Conservation (phyloP, 2,113 vertebrate species). For the Leptodactylus fuscus region DNA sequence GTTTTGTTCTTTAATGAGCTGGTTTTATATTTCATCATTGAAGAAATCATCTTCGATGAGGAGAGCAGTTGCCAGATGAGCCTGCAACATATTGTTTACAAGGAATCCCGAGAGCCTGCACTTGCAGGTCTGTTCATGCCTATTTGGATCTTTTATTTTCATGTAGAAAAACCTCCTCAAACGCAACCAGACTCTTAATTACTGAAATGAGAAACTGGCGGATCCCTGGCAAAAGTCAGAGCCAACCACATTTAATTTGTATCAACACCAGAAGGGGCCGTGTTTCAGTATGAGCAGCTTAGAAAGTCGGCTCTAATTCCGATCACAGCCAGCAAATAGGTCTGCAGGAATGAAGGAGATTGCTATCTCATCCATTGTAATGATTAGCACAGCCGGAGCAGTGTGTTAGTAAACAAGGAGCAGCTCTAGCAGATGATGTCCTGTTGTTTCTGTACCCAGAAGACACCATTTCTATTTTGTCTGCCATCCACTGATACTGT, state of each 20-base stretch:
- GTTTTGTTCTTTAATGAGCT: slow-evolving; percentile 27
- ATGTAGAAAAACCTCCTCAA: slow-evolving; percentile 24
- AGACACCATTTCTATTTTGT: not conserved
- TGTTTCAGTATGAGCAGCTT: slow-evolving; percentile 33
- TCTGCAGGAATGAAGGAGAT: slow-evolving; percentile 30
- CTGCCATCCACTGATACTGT: not conserved
- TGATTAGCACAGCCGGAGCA: slow-evolving; percentile 42
- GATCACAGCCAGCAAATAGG: slow-evolving; percentile 29
- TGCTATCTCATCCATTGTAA: slow-evolving; percentile 29
- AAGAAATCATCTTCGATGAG: slow-evolving; percentile 4
- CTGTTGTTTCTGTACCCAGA: not conserved
- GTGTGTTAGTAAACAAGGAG: slow-evolving; percentile 43
- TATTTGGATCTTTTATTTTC: slow-evolving; percentile 22
- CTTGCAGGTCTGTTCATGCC: slow-evolving; percentile 46
- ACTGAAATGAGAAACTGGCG: slow-evolving; percentile 46
- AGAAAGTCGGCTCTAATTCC: slow-evolving; percentile 25
- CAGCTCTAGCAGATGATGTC: not conserved
- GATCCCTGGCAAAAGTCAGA: slow-evolving; percentile 27
- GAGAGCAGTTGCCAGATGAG: slow-evolving; percentile 33
- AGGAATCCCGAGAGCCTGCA: not conserved
- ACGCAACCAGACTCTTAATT: slow-evolving; percentile 40
- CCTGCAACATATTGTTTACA: slow-evolving; percentile 48
- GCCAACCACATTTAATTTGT: slow-evolving; percentile 57
- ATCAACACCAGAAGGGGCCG: slow-evolving; percentile 55
- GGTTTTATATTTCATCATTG: not conserved